Evolutionary conservation across 2,113 vertebrate species (phyloP), one percentile per base, ranked within the genome.

Genomic region (Eurystomus gularis): DNA sequence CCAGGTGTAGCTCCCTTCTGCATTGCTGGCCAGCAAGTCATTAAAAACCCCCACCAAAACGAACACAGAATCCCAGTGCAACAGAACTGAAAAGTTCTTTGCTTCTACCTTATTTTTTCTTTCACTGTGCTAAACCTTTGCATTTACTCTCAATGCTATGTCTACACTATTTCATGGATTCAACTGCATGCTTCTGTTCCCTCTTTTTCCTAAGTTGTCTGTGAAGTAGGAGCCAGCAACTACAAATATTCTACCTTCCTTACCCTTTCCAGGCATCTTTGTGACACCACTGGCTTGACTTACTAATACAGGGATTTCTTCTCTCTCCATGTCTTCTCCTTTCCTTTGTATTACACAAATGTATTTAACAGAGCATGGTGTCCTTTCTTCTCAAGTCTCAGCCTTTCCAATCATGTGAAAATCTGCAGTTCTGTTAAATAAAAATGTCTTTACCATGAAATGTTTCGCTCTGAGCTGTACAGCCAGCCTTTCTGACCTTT

Each of bases 21-120:
- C 65, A 62, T 58, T 82, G 97, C 94, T 92, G 90, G n/a, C 95
- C 95, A 73, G 94, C 17, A 87, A 83, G 85, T 69, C 3, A 2
- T 48, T 17, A 5, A 46, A 62, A 49, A 26, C 10, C 8, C 19
- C 55, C 18, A 15, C 17, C 31, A 13, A 57, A 70, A 28, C 18
- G 18, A 9, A 18, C 42, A 48, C 29, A n/a, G 23, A 48, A 69
- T 33, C 40, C n/a, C 13, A 35, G 40, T 11, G 24, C 28, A 72
- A 20, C 13, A 24, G 18, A 86, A 19, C 13, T 2, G 21, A 11
- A 2, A 55, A 75, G 42, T 23, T 69, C 6, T 52, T 75, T 75
- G 21, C 8, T 70, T 73, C 29, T 52, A 11, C 12, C 4, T 62
- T 51, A 19, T 24, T 35, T 7, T 33, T 39, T 37, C 15, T 72